phyloP scores from a whole-genome alignment of 2,113 vertebrate genomes.

The Cinclus mexicanus region DNA sequence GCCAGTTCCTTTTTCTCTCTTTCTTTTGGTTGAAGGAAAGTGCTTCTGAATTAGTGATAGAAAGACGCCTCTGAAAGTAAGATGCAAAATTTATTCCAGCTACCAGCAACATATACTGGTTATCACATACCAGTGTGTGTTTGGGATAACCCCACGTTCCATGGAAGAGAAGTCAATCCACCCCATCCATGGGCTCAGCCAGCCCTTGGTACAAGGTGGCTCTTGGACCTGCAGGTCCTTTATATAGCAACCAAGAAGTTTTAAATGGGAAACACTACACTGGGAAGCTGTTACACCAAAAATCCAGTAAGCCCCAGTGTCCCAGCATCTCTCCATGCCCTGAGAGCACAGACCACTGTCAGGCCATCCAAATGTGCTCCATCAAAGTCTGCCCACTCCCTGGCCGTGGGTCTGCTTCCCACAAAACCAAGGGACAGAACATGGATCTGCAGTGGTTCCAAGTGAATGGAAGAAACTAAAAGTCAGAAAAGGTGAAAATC shows the following conservation, averaged over 20 bases:
- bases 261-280: background rate
- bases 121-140: background rate
- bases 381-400: background rate
- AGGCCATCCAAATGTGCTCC: background rate
- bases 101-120: background rate
- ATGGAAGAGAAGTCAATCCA: background rate
- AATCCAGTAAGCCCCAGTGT: background rate
- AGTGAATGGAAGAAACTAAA: background rate
- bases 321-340: background rate
- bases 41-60: constrained; percentile 95
- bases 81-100: constrained; percentile 46
- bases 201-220: background rate
- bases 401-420: background rate
- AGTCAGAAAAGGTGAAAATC: background rate
- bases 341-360: background rate
- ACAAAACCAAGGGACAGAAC: background rate
- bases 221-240: background rate
- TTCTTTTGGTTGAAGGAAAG: constrained; percentile 94
- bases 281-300: background rate
- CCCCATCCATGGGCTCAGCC: background rate
- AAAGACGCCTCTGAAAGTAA: constrained; percentile 90
- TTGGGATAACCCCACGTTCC: background rate
- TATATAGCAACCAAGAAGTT: background rate
- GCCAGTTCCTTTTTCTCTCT: constrained; percentile 85
- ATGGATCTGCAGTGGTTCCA: fast-evolving